Conservation (phyloP, 2,888 invertebrate genomes). For the Drosophila sordidapex region DNA sequence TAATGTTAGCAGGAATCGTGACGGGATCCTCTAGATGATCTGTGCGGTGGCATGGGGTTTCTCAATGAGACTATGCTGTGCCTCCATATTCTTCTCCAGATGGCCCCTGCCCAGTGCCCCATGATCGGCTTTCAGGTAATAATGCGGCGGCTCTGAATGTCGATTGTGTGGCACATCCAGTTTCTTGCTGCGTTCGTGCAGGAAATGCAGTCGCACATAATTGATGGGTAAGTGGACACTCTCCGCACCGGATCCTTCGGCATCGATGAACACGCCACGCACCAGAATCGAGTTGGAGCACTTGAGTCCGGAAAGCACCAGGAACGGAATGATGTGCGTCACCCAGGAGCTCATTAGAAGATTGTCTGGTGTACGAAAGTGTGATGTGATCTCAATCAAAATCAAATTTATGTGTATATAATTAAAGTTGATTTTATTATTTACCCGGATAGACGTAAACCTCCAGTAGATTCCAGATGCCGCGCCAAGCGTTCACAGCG, state of each 20-base stretch:
- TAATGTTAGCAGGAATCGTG: conserved; percentile 17
- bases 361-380: conserved; percentile 86
- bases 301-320: conserved; percentile 91
- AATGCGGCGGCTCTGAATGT: conserved; percentile 52
- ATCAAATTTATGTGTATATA: no score
- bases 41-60: conserved; percentile 63
- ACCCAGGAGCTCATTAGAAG: conserved; percentile 92
- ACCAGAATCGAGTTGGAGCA: conserved; percentile 95
- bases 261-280: conserved; percentile 94
- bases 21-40: conserved; percentile 60
- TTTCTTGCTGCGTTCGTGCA: conserved; percentile 88
- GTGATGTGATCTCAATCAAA: background rate
- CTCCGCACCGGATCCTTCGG: conserved; percentile 92
- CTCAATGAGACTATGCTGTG: conserved; percentile 78
- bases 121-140: conserved; percentile 66
- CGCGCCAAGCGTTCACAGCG: conserved; percentile 95
- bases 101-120: conserved; percentile 40
- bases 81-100: conserved; percentile 71
- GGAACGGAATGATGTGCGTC: conserved; percentile 90
- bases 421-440: background rate
- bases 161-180: conserved; percentile 24
- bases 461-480: conserved; percentile 93
- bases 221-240: conserved; percentile 94
- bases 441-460: conserved; percentile 91
- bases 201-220: conserved; percentile 91